Evolutionary conservation across 2,888 invertebrate species (phyloP).

Genomic region (Lithophane leautieri): DNA sequence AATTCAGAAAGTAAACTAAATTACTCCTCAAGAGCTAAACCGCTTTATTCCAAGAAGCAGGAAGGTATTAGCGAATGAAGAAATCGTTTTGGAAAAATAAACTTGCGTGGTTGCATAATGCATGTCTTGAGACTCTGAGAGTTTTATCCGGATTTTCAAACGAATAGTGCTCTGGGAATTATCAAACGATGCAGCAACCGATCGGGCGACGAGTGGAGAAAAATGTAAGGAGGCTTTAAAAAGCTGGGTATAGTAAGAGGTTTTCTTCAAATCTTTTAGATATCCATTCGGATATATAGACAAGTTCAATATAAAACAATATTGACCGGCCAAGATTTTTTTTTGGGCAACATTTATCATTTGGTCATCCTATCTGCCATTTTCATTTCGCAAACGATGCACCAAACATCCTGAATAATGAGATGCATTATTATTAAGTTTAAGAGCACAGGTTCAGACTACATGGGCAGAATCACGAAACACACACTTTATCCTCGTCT

Average conservation of each 20-base stretch:
- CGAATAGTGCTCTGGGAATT: slow-evolving; percentile 19
- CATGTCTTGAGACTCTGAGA: slow-evolving; percentile 22
- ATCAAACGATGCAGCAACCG: slow-evolving; percentile 18
- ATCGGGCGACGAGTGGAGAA: background rate
- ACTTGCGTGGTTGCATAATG: slow-evolving; percentile 8
- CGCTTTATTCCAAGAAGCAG: background rate
- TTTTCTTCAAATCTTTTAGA: background rate
- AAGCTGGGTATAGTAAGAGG: too few species aligned
- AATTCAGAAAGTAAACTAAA: background rate
- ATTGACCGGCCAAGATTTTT: too few species aligned
- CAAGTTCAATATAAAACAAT: too few species aligned
- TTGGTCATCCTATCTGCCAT: too few species aligned
- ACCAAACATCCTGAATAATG: too few species aligned
- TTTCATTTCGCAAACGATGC: too few species aligned
- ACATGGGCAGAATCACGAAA: background rate
- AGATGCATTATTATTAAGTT: too few species aligned
- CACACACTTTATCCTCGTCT: too few species aligned
- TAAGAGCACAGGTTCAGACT: too few species aligned
- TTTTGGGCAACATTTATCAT: too few species aligned
- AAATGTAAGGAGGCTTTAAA: background rate
- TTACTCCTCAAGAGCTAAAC: background rate
- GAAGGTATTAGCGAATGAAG: background rate
- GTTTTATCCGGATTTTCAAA: slow-evolving; percentile 44
- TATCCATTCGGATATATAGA: background rate
- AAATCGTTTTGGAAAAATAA: slow-evolving; percentile 18